phyloP scores from a whole-genome alignment of 2,888 invertebrate genomes.

The Clusia tigrina region DNA sequence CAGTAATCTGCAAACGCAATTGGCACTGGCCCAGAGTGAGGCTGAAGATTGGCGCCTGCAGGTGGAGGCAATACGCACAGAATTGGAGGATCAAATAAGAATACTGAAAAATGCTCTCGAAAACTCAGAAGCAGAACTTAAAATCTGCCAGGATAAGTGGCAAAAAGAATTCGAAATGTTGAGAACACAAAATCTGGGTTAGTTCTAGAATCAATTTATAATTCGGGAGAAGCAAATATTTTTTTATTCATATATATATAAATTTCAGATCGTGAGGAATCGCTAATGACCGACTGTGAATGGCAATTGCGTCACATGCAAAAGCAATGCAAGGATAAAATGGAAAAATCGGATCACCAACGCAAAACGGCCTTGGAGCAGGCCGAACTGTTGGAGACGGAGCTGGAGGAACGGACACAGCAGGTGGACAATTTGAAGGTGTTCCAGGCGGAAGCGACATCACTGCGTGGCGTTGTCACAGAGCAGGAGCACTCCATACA shows the following conservation, averaged over 20 bases:
- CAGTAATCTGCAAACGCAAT: slow-evolving; percentile 56
- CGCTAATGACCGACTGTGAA: slow-evolving; percentile 81
- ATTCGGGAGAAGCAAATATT: not conserved
- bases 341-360: slow-evolving; percentile 70
- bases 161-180: slow-evolving; percentile 72
- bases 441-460: slow-evolving; percentile 68
- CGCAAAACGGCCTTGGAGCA: slow-evolving; percentile 68
- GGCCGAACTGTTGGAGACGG: slow-evolving; percentile 49
- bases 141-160: slow-evolving; percentile 69
- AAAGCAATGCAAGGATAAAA: slow-evolving; percentile 71
- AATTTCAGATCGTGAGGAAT: slow-evolving; percentile 71
- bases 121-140: slow-evolving; percentile 69
- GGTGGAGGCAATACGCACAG: slow-evolving; percentile 65
- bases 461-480: slow-evolving; percentile 68
- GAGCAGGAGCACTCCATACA: slow-evolving; percentile 68
- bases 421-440: slow-evolving; percentile 67
- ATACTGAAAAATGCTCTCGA: slow-evolving; percentile 68
- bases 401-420: slow-evolving; percentile 52
- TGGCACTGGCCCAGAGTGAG: slow-evolving; percentile 58
- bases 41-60: slow-evolving; percentile 57
- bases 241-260: not conserved
- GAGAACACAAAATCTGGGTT: slow-evolving; percentile 69
- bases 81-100: slow-evolving; percentile 67
- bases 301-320: slow-evolving; percentile 84
- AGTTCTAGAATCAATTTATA: slow-evolving; percentile 1